Percentiles rank a stretch among this genome's conserved stretches.
phyloP scores from a whole-genome alignment of 2,888 invertebrate genomes.

The Mellilla xanthometata region DNA sequence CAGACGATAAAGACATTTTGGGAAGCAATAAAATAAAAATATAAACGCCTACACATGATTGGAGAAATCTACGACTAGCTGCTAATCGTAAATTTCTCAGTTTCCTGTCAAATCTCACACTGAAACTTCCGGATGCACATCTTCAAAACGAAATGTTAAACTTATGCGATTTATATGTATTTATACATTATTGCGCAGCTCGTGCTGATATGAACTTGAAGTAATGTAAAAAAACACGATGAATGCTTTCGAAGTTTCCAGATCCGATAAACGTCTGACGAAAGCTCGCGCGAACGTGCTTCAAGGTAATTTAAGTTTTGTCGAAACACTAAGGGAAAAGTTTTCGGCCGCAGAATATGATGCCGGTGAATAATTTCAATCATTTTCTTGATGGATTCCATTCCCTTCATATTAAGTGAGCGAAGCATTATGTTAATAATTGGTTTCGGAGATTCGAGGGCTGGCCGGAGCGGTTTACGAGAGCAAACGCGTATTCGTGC shows the following conservation, averaged over 20 bases:
- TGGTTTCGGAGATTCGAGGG: constrained; percentile 52
- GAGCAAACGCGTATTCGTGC: constrained; percentile 57
- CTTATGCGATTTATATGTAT: neutral
- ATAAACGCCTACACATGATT: constrained; percentile 34
- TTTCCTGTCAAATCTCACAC: constrained; percentile 38
- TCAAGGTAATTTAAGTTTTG: constrained; percentile 43
- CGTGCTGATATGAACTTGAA: neutral
- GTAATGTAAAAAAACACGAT: neutral
- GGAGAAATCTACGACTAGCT: constrained; percentile 42
- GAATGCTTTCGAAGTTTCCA: constrained; percentile 3
- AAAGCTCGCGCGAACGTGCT: constrained; percentile 32
- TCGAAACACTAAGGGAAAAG: constrained; percentile 39
- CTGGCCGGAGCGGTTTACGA: constrained; percentile 43
- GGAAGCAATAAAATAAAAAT: constrained; percentile 51
- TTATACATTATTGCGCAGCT: neutral
- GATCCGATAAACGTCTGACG: constrained; percentile 24
- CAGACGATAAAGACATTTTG: constrained; percentile 32
- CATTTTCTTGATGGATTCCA: constrained; percentile 62
- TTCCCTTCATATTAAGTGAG: constrained; percentile 63
- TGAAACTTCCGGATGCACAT: constrained; percentile 30
- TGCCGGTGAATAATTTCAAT: constrained; percentile 59
- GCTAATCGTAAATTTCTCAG: no score
- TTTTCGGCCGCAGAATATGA: constrained; percentile 36
- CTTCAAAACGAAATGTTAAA: constrained; percentile 1
- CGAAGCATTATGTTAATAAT: constrained; percentile 64